Conservation (phyloP, 2,113 vertebrate genomes). For the Phoenicopterus ruber region DNA sequence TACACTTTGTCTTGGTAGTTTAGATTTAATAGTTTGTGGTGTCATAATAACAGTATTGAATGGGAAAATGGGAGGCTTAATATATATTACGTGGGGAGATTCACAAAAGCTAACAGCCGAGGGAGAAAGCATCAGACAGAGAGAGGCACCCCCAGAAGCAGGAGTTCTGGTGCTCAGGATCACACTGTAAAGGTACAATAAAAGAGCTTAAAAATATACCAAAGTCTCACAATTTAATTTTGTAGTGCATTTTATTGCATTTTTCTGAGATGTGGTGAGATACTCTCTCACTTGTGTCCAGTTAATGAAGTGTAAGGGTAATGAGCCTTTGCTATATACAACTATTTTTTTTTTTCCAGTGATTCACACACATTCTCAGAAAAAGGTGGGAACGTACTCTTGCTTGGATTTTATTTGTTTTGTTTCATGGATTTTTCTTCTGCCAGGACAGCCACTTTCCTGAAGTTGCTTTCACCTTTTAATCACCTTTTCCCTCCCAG, state of each 20-base stretch:
- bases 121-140: background rate
- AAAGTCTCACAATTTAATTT: background rate
- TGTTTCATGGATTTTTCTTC: background rate
- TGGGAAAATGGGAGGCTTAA: background rate
- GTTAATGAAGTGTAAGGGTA: background rate
- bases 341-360: background rate
- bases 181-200: background rate
- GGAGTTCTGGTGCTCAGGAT: background rate
- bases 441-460: background rate
- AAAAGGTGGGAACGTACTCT: background rate
- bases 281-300: background rate
- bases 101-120: background rate
- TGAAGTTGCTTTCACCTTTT: background rate
- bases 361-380: background rate
- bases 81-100: background rate
- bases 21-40: background rate
- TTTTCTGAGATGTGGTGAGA: background rate
- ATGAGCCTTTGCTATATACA: background rate
- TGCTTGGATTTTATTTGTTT: background rate
- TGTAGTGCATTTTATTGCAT: background rate
- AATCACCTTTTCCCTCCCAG: background rate
- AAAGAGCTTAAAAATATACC: background rate
- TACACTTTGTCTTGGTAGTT: background rate
- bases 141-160: background rate
- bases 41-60: background rate